A percentile compares a stretch with the other conserved stretches of the same genome.
Evolutionary conservation across 2,797 vertebrate species (phyloP).

Genomic region (Centroberyx gerrardi): DNA sequence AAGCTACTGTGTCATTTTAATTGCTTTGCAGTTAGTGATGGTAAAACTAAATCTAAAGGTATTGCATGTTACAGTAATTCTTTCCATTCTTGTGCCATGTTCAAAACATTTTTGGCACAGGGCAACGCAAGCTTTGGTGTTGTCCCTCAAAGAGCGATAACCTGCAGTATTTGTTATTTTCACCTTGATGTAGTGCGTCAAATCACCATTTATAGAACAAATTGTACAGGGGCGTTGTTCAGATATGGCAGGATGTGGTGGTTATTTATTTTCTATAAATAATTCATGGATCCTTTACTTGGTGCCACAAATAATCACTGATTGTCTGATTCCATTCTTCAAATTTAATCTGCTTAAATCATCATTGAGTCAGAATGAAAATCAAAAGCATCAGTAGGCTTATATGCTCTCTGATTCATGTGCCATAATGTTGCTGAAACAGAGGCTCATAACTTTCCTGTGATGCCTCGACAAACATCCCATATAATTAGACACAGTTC

Average conservation of each 20-base stretch:
- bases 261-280: not conserved
- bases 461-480: conserved; percentile 33
- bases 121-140: too few relatives aligned
- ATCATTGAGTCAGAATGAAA: conserved; percentile 17
- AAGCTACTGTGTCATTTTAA: conserved; percentile 27
- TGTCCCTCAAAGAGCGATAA: too few relatives aligned
- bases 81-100: too few relatives aligned
- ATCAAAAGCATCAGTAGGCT: not conserved
- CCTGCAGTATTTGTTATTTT: not conserved
- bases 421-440: conserved; percentile 28
- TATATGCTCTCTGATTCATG: conserved; percentile 31
- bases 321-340: not conserved
- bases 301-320: not conserved
- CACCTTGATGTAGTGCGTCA: not conserved
- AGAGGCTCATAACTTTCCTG: not conserved
- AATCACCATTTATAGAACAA: not conserved
- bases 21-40: not conserved
- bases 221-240: too few relatives aligned
- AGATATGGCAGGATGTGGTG: not conserved
- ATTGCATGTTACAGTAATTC: not conserved
- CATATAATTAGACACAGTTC: conserved; percentile 48
- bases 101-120: too few relatives aligned
- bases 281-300: not conserved
- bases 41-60: not conserved
- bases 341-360: conserved; percentile 19